phyloP scores from a whole-genome alignment of 2,113 vertebrate species.

The Pangasianodon hypophthalmus region DNA sequence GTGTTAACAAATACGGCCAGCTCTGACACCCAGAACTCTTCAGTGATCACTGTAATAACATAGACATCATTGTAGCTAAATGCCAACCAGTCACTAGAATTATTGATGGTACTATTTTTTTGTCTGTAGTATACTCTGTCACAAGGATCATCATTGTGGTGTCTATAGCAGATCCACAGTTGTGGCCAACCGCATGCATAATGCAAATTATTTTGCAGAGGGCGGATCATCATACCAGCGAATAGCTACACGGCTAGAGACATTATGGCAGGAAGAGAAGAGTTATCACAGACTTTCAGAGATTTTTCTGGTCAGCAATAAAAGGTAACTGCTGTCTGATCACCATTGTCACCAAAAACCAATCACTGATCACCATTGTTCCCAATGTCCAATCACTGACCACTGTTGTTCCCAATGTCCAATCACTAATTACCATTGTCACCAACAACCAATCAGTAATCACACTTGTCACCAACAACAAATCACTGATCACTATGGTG shows the following conservation, averaged over 20 bases:
- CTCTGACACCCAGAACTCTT: background rate
- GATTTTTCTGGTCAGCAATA: background rate
- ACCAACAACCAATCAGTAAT: background rate
- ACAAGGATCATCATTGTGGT: background rate
- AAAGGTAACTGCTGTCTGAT: background rate
- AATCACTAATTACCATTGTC: background rate
- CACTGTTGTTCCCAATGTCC: background rate
- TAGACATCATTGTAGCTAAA: background rate
- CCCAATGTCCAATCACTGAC: background rate
- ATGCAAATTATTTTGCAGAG: background rate
- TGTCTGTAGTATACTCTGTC: background rate
- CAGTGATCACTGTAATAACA: background rate
- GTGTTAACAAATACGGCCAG: background rate
- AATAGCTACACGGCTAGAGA: background rate
- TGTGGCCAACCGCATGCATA: background rate
- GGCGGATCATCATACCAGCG: background rate
- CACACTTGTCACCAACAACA: background rate
- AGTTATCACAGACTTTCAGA: too few relatives aligned
- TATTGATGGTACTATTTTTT: background rate
- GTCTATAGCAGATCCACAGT: background rate
- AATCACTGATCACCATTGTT: background rate
- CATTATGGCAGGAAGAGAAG: background rate
- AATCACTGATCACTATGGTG: background rate
- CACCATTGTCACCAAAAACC: background rate
- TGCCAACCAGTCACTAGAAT: background rate